These are phyloP conservation scores for Drosophila percnosoma DNA, from an alignment of 2,888 invertebrate genomes.

Conservation along the genomic window DNA sequence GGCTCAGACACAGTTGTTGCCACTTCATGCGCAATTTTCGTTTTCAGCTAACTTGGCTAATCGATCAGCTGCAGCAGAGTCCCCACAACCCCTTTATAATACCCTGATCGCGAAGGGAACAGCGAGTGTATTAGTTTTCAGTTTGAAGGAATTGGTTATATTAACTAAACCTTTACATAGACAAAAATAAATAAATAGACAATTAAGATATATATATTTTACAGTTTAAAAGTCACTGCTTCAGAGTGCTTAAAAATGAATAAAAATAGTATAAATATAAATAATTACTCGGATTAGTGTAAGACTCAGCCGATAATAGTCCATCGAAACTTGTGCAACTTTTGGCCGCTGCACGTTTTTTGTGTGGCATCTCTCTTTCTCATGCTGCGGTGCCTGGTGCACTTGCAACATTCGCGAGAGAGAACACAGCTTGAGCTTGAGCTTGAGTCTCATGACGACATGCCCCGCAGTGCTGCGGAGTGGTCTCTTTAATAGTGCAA, in stretches of 20 bases:
- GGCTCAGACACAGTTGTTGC: slow-evolving; percentile 66
- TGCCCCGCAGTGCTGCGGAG: slow-evolving; percentile 49
- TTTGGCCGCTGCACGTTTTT: slow-evolving; percentile 50
- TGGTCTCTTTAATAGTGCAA: slow-evolving; percentile 58
- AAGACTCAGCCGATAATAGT: background rate
- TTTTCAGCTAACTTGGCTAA: slow-evolving; percentile 74
- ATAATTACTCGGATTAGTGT: background rate
- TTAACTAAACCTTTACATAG: background rate
- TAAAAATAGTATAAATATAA: too few relatives aligned
- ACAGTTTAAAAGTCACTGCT: background rate
- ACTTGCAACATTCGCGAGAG: slow-evolving; percentile 56
- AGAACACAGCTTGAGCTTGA: slow-evolving; percentile 15
- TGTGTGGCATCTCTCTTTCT: slow-evolving; percentile 42
- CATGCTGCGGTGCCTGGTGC: slow-evolving; percentile 41
- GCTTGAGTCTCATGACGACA: slow-evolving; percentile 54
- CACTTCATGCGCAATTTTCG: slow-evolving; percentile 80
- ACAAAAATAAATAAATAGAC: background rate
- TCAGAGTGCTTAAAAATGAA: too few relatives aligned
- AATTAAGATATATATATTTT: background rate
- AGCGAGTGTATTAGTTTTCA: background rate
- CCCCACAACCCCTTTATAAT: background rate
- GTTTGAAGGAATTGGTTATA: background rate
- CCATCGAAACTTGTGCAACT: slow-evolving; percentile 25
- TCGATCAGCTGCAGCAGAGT: slow-evolving; percentile 70
- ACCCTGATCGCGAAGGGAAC: background rate